Percentiles rank a stretch among this genome's conserved stretches.
Conservation (phyloP, 2,888 invertebrate genomes). For the Drosophila yooni region DNA sequence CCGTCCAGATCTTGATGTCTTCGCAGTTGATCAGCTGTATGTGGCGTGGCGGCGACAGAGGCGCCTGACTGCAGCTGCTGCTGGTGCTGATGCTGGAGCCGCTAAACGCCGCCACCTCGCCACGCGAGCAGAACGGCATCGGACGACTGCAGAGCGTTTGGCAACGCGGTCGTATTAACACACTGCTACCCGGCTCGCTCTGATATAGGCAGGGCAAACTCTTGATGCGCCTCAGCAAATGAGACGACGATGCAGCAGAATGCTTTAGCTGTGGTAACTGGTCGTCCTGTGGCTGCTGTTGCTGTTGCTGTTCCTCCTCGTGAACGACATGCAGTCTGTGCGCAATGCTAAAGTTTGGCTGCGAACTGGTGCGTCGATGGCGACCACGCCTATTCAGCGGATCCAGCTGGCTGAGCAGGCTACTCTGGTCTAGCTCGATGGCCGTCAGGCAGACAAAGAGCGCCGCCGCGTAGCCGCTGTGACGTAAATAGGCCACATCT, state of each 20-base stretch:
- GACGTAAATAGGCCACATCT: conserved; percentile 87
- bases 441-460: conserved; percentile 88
- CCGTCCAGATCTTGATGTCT: conserved; percentile 85
- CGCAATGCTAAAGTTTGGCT: conserved; percentile 86
- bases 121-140: conserved; percentile 35
- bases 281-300: neutral
- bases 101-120: conserved; percentile 23
- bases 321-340: conserved; percentile 59
- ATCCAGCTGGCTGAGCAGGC: conserved; percentile 88
- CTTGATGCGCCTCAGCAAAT: conserved; percentile 54
- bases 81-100: conserved; percentile 33
- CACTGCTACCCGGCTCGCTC: neutral
- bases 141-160: conserved; percentile 60
- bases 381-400: conserved; percentile 84
- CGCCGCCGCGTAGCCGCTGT: conserved; percentile 87
- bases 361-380: conserved; percentile 86
- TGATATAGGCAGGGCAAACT: conserved; percentile 52
- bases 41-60: conserved; percentile 36
- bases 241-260: neutral
- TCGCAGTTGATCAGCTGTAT: conserved; percentile 84
- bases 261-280: neutral
- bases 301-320: conserved; percentile 48
- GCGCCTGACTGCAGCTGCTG: conserved; percentile 41
- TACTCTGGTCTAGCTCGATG: conserved; percentile 88
- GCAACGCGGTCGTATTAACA: conserved; percentile 46